Base-by-base conservation (phyloP, 2,113 vertebrate genomes). In the Misgurnus mizolepis region DNA sequence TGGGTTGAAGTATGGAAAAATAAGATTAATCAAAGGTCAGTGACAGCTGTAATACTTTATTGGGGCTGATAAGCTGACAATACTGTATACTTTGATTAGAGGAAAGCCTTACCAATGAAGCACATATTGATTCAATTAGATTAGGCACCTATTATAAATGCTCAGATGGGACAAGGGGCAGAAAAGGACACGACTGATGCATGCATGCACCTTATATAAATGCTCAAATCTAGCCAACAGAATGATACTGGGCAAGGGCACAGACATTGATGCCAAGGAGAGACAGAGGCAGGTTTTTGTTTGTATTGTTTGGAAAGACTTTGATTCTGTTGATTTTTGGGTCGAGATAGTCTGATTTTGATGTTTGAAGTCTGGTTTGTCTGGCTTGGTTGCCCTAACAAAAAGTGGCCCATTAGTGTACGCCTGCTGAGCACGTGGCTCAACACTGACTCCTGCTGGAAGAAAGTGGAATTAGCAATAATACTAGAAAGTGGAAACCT, bases 141-240 rank as follows among this genome's bases (percentile, higher is more conserved):
- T 22, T 18, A 61, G 4, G 4, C 11, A n/a, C 27, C 58, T 27
- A 58, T 45, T 5, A 61, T 45, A 61, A 74, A 74, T 39, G 61
- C 6, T 27, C 6, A 22, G 43, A 47, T 27, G 18, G 18, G 41
- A 75, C 58, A 45, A 27, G 18, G 18, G 41, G 47, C 43, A 45
- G 9, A 12, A 62, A 43, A 61, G 41, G 58, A 75, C 72, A 34
- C 0, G 56, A 75, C 56, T 22, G 41, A 45, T 60, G 10, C 39
- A 75, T 61, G 41, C 72, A 14, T 62, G 72, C 41, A 45, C n/a
- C 71, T 61, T 61, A 74, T 1, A 41, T 4, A 74, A 74, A 45
- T 18, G 39, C 70, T 72, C 11, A 18, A 12, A 43, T 14, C 6
- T 10, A 41, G 17, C 70, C 45, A 18, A 11, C 3, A 6, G 2